phyloP scores from a whole-genome alignment of 1,140 invertebrate species.

The Drosophila prosaltans region DNA sequence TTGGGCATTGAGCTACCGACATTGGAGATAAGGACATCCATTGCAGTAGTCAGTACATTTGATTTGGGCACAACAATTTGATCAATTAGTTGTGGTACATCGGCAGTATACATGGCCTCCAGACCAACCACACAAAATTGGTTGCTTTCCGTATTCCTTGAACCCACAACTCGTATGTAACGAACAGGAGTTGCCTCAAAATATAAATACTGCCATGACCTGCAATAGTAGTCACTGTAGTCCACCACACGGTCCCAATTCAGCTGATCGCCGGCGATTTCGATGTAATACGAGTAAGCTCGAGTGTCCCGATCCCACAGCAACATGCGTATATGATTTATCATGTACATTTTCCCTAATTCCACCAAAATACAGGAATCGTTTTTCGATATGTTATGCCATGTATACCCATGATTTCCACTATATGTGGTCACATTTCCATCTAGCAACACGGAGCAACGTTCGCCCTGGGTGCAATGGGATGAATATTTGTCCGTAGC shows the following conservation, averaged over 20 bases:
- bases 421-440: conserved; percentile 88
- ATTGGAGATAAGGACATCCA: too few relatives aligned
- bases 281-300: conserved; percentile 98
- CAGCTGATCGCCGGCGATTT: conserved; percentile 97
- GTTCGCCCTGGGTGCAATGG: conserved; percentile 93
- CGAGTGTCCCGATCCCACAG: conserved; percentile 97
- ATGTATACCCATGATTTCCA: conserved; percentile 89
- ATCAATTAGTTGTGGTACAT: conserved; percentile 89
- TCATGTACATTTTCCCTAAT: conserved; percentile 93
- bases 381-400: conserved; percentile 94
- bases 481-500: conserved; percentile 90
- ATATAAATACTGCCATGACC: conserved; percentile 98
- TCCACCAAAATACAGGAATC: conserved; percentile 93
- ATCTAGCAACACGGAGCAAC: conserved; percentile 93
- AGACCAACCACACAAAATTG: conserved; percentile 97
- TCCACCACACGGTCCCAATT: conserved; percentile 97
- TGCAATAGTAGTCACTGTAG: conserved; percentile 94
- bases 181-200: conserved; percentile 94
- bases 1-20: too few relatives aligned
- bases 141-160: conserved; percentile 95
- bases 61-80: conserved; percentile 92
- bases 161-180: conserved; percentile 95
- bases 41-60: too few relatives aligned
- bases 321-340: conserved; percentile 96
- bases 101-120: conserved; percentile 93